A percentile compares a stretch with the other conserved stretches of the same genome.
phyloP scores from a whole-genome alignment of 2,113 vertebrate species.

The Cyprinodon brontotheroides region DNA sequence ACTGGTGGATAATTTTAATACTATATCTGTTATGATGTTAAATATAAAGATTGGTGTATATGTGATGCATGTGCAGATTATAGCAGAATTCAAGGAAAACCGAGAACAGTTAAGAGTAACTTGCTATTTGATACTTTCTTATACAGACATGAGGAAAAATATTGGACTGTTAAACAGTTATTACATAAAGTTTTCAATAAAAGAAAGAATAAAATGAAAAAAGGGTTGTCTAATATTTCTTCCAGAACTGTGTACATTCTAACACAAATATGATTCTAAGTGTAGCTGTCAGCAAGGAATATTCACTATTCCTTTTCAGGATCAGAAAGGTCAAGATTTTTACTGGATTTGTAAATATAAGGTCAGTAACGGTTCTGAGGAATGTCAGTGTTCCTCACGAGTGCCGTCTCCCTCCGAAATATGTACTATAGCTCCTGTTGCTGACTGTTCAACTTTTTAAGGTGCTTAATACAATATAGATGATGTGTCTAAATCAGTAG shows the following conservation, averaged over 20 bases:
- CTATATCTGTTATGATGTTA: constrained; percentile 19
- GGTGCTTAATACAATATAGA: too few species aligned
- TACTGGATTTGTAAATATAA: background rate
- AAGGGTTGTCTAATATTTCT: constrained; percentile 28
- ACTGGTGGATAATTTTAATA: constrained; percentile 4
- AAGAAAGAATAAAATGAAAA: too few species aligned
- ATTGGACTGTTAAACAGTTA: too few species aligned
- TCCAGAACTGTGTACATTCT: constrained; percentile 31
- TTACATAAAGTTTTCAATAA: too few species aligned
- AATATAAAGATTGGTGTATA: constrained; percentile 28
- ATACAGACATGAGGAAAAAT: too few species aligned
- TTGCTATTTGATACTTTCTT: too few species aligned
- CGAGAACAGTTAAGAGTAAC: too few species aligned
- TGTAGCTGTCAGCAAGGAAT: constrained; percentile 19
- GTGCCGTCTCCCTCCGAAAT: background rate
- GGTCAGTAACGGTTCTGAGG: background rate
- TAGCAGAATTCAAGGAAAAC: background rate
- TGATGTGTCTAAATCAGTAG: too few species aligned
- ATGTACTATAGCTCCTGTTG: background rate
- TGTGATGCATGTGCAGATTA: constrained; percentile 13
- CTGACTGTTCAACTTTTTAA: constrained; percentile 8
- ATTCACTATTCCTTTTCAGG: background rate
- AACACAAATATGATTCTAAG: constrained; percentile 52
- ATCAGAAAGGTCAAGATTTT: background rate
- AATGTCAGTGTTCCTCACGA: background rate